These are phyloP conservation scores for Megalonaias nervosa DNA, from an alignment of 1,140 invertebrate species.

Conservation along the genomic window DNA sequence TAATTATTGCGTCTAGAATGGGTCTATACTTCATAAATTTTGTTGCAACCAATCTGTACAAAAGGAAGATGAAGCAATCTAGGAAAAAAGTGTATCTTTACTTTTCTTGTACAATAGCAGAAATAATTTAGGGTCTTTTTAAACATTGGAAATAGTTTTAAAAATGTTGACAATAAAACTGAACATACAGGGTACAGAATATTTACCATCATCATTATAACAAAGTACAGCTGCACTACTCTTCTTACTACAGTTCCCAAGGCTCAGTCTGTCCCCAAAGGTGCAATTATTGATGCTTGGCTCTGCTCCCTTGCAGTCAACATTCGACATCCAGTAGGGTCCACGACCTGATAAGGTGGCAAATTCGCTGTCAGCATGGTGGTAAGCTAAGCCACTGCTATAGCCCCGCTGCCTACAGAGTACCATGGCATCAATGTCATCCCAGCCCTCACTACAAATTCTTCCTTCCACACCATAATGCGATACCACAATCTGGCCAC, in stretches of 20 bases:
- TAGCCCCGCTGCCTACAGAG: constrained; percentile 48
- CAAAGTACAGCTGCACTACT: constrained; percentile 58
- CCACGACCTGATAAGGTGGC: constrained; percentile 41
- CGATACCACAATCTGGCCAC: constrained; percentile 52
- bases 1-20: background rate
- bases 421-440: constrained; percentile 56
- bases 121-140: background rate
- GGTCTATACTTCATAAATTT: background rate
- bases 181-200: background rate
- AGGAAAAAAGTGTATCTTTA: too few relatives aligned
- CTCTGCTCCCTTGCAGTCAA: constrained; percentile 60
- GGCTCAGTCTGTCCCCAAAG: constrained; percentile 41
- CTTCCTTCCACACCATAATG: constrained; percentile 54
- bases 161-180: background rate
- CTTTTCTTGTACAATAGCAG: too few relatives aligned
- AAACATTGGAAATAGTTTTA: too few relatives aligned
- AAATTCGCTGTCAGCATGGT: constrained; percentile 44
- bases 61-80: too few relatives aligned
- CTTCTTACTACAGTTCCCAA: constrained; percentile 53
- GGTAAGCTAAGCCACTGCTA: constrained; percentile 53
- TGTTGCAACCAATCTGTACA: background rate
- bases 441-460: constrained; percentile 58
- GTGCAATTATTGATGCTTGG: constrained; percentile 45
- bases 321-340: constrained; percentile 60
- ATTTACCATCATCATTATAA: constrained; percentile 53